phyloP scores from a whole-genome alignment of 2,797 vertebrate genomes.

The Lates japonicus region DNA sequence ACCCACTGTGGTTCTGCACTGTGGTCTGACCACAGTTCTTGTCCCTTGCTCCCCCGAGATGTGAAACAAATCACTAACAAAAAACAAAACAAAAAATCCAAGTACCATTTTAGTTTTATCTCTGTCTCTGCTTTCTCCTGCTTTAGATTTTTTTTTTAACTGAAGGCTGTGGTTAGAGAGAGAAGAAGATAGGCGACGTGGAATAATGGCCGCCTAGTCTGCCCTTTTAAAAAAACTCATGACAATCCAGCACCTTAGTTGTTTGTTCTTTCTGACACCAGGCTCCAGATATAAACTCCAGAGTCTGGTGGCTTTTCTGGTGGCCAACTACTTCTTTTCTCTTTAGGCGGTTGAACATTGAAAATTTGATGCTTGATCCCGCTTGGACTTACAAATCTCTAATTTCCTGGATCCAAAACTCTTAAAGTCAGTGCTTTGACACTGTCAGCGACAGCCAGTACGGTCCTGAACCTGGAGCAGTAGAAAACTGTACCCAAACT shows the following conservation, averaged over 20 bases:
- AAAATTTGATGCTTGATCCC: constrained; percentile 12
- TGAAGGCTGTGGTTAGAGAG: constrained; percentile 43
- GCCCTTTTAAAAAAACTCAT: constrained; percentile 14
- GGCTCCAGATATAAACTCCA: not conserved
- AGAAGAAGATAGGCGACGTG: not conserved
- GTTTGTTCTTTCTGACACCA: constrained; percentile 2
- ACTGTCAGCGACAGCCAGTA: not conserved
- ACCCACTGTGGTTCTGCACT: constrained; percentile 26
- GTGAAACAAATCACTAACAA: constrained; percentile 62
- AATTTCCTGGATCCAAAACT: constrained; percentile 24
- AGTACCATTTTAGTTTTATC: constrained; percentile 55
- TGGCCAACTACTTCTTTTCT: constrained; percentile 12
- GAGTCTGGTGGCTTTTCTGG: constrained; percentile 23
- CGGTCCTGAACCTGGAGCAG: not conserved
- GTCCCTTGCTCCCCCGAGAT: constrained; percentile 40
- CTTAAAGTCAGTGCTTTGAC: not conserved
- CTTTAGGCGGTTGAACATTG: not conserved
- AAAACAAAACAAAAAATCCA: constrained; percentile 10
- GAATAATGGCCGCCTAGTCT: not conserved
- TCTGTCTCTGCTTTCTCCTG: constrained; percentile 29
- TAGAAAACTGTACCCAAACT: constrained; percentile 8
- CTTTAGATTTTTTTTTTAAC: constrained; percentile 29
- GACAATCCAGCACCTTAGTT: constrained; percentile 30
- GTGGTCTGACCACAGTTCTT: constrained; percentile 38
- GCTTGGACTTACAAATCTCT: constrained; percentile 19